Conservation (phyloP, 2,113 vertebrate species). For the Ailuropoda melanoleuca region DNA sequence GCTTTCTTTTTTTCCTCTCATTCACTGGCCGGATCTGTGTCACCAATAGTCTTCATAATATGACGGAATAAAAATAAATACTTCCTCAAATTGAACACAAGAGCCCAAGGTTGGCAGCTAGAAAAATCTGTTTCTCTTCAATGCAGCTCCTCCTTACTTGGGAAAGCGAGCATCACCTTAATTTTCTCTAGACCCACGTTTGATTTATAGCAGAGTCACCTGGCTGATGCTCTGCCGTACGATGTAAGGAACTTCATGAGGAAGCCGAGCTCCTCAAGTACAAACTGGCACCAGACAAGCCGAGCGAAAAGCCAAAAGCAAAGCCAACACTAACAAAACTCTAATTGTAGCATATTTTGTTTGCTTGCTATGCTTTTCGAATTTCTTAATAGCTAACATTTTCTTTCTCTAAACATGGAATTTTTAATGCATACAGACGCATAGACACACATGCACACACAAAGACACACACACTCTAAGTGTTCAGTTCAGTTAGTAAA, state of each 20-base stretch:
- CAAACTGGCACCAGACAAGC: not conserved
- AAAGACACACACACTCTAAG: not conserved
- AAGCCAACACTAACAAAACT: not conserved
- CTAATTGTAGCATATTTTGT: not conserved
- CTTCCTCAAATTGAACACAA: not conserved
- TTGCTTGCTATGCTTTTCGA: not conserved
- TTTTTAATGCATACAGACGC: not conserved
- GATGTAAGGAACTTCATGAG: not conserved
- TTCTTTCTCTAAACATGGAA: not conserved
- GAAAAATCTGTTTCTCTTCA: not conserved
- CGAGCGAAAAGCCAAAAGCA: not conserved
- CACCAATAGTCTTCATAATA: not conserved
- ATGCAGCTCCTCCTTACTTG: not conserved
- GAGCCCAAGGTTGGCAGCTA: not conserved
- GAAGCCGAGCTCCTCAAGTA: not conserved
- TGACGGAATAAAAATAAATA: not conserved
- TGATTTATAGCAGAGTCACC: not conserved
- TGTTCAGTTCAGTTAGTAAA: not conserved
- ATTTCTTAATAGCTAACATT: not conserved
- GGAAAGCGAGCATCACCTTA: not conserved
- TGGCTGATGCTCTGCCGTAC: not conserved
- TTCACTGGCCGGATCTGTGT: not conserved
- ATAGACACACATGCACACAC: not conserved
- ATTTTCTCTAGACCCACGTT: accelerated
- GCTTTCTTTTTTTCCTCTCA: not conserved